Evolutionary conservation across 2,888 invertebrate genomes (phyloP).

Genomic region (Frankliniella intonsa): DNA sequence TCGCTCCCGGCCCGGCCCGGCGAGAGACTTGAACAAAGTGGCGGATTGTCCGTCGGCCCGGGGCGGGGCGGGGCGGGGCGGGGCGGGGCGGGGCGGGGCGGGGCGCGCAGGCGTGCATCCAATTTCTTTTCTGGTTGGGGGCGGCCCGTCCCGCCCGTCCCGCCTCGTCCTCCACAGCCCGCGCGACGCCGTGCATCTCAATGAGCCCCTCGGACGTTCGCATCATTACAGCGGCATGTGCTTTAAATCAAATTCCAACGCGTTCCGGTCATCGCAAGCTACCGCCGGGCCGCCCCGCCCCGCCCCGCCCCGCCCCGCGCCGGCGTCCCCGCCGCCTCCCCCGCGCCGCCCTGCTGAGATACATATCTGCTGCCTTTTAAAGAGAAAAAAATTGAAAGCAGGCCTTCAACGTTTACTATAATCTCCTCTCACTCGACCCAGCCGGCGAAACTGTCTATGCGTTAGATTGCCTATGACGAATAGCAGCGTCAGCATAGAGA

Average conservation of each 20-base stretch:
- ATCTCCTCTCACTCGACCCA: too few relatives aligned
- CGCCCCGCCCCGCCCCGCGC: background rate
- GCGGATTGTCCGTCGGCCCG: background rate
- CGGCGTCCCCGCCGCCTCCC: background rate
- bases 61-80: background rate
- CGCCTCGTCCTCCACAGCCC: background rate
- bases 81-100: background rate
- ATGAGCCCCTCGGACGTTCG: background rate
- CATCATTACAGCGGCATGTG: conserved; percentile 17
- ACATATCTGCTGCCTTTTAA: too few relatives aligned
- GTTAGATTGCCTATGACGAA: too few relatives aligned
- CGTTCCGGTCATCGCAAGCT: conserved; percentile 14
- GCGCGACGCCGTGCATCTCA: background rate
- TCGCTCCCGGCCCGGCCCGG: too few relatives aligned
- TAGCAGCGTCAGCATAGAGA: too few relatives aligned
- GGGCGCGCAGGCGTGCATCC: conserved; percentile 6
- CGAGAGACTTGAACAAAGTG: background rate
- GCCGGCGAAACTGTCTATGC: too few relatives aligned
- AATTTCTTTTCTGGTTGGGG: conserved; percentile 13
- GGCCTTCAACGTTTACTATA: too few relatives aligned
- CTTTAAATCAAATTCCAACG: conserved; percentile 25
- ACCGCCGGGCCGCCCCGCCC: background rate
- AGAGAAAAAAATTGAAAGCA: too few relatives aligned
- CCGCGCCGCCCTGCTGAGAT: background rate
- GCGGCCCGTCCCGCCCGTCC: background rate